Conservation (phyloP, 1,140 invertebrate genomes). For the Musca vetustissima region DNA sequence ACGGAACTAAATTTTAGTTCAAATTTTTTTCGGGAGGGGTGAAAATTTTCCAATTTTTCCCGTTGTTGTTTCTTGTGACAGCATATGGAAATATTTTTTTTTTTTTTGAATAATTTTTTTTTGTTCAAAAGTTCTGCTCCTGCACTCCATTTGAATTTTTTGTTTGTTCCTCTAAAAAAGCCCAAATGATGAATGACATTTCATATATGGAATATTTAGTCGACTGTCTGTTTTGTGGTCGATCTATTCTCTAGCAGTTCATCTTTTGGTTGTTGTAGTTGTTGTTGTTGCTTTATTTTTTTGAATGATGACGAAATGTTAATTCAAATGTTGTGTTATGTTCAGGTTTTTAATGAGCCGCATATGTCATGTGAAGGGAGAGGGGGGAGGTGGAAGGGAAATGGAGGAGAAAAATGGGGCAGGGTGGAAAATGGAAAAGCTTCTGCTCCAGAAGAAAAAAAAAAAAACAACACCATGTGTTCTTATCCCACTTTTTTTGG, state of each 20-base stretch:
- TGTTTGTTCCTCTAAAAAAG: neutral
- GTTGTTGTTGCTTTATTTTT: no score
- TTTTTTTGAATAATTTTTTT: neutral
- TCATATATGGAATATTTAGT: neutral
- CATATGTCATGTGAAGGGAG: neutral
- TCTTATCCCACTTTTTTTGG: no score
- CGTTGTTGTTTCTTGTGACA: no score
- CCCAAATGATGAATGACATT: slow-evolving; percentile 1
- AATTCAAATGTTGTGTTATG: slow-evolving; percentile 6
- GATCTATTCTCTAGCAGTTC: no score
- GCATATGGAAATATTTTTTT: neutral
- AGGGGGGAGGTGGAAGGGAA: neutral
- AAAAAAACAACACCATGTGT: no score
- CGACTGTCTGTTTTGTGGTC: no score
- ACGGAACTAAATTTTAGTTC: no score
- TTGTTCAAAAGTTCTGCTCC: neutral
- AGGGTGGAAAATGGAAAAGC: no score
- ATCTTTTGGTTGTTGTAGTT: no score
- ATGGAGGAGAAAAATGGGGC: no score
- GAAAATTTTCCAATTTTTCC: neutral
- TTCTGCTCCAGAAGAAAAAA: no score
- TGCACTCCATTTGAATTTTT: no score
- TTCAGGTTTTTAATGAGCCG: neutral
- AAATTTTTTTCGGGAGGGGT: neutral
- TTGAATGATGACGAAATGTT: neutral